A percentile compares a stretch with the other conserved stretches of the same genome.
Conservation (phyloP, 2,888 invertebrate genomes). For the Stenichneumon culpator region DNA sequence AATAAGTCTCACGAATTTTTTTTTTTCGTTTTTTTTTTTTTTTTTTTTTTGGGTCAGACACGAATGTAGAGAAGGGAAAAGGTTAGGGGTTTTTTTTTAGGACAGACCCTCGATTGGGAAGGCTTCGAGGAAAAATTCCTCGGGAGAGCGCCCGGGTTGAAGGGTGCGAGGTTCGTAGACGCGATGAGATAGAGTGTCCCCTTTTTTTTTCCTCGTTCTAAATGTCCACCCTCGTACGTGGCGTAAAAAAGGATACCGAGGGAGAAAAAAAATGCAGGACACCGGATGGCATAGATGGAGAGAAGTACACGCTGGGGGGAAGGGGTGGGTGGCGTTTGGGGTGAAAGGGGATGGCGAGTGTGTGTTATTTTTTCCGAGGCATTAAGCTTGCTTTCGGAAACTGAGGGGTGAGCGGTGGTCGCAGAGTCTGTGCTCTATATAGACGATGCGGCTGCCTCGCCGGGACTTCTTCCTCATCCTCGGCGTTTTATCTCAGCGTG, state of each 20-base stretch:
- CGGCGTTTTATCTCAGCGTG: conserved; percentile 45
- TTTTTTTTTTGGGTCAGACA: background rate
- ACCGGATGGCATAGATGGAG: conserved; percentile 31
- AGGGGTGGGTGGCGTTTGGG: conserved; percentile 8
- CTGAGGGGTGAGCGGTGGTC: conserved; percentile 74
- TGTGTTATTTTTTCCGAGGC: conserved; percentile 84
- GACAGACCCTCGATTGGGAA: conserved; percentile 2
- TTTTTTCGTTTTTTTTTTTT: background rate
- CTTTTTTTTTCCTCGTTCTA: conserved; percentile 74
- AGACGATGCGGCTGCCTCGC: background rate
- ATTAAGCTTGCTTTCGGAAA: conserved; percentile 82
- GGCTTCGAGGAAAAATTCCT: conserved; percentile 38
- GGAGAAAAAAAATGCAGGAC: conserved; percentile 54
- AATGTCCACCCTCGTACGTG: conserved; percentile 81
- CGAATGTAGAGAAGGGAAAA: background rate
- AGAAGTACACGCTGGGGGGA: conserved; percentile 32
- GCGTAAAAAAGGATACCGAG: conserved; percentile 73
- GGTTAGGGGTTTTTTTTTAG: too few species aligned
- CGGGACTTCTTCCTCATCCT: conserved; percentile 45
- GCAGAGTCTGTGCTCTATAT: conserved; percentile 62
- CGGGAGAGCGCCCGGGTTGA: conserved; percentile 27
- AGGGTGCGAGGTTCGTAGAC: conserved; percentile 44
- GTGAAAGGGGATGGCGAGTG: conserved; percentile 74
- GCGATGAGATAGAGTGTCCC: conserved; percentile 54
- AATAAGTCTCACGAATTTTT: conserved; percentile 1